Evolutionary conservation across 1,140 invertebrate species (phyloP), one percentile per base, ranked within the genome.

Genomic region (Lethocerus indicus): DNA sequence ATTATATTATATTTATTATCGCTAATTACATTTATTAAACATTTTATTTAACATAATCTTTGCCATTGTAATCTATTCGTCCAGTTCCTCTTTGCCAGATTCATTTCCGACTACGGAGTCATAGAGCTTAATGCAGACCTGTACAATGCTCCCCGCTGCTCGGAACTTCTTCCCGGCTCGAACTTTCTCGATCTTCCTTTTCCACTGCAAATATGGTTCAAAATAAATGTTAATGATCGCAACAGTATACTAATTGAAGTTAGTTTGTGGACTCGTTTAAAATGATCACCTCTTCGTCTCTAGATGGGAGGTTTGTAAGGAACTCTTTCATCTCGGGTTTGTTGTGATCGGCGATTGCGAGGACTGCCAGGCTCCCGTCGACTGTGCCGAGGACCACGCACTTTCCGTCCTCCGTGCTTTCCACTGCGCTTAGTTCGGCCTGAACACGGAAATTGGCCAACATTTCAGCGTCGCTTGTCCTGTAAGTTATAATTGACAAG

Each of bases 391-490:
- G 68, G 1, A 92, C 83, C 26, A 95, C 71, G 39, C 74, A 81
- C 59, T 67, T 80, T 6, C 90, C 86, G 61, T 87, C 85, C 36
- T 77, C 75, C 6, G 83, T 87, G 54, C 81, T 84, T 52, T 82
- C 80, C 32, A 91, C 79, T 1, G 83, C 82, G 52, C 81, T 91
- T 41, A 94, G 69, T 67, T 95, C 91, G 2, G 91, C 89, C 59
- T 88, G 87, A 1, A 93, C 81, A 55, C 88, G 72, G 61, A 88
- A 96, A 66, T 95, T 92, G 20, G 90, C 90, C 54, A 96, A 81
- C 72, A 88, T 81, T 60, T 81, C 74, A 1, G 87, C 87, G 63
- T 96, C 90, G 1, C 71, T 66, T 3, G 87, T 82, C 58, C 89
- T 81, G 58, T 26, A 29, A 25, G n/a, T n/a, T n/a, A n/a, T n/a